Evolutionary conservation across 2,113 vertebrate genomes (phyloP).

Genomic region (Pleuronectes platessa): DNA sequence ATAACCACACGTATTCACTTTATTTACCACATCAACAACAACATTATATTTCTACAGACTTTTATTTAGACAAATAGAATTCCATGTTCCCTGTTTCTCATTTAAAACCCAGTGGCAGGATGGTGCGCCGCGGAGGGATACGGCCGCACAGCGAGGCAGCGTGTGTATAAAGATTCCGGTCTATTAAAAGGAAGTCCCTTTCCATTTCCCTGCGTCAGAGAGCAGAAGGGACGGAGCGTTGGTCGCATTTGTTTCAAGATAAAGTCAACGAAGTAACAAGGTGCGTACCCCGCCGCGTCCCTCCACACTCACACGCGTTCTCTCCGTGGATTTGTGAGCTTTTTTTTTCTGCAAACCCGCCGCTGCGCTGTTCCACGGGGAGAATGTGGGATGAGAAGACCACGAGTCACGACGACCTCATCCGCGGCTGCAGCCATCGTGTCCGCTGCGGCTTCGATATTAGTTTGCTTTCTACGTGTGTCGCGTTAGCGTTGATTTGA

Average conservation of each 20-base stretch:
- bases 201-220: constrained; percentile 79
- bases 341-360: background rate
- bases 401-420: constrained; percentile 35
- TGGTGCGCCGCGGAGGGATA: constrained; percentile 80
- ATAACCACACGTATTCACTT: too few species aligned
- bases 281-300: constrained; percentile 23
- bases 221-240: constrained; percentile 73
- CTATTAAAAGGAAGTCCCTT: constrained; percentile 78
- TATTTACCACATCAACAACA: too few species aligned
- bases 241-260: constrained; percentile 82
- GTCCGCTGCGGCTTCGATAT: too few species aligned
- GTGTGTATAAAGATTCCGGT: constrained; percentile 82
- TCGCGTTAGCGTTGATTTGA: background rate
- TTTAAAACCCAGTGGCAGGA: background rate
- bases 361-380: background rate
- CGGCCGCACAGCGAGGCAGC: constrained; percentile 53
- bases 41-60: too few species aligned
- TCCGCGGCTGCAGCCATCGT: background rate
- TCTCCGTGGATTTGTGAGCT: background rate
- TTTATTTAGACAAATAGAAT: too few species aligned
- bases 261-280: constrained; percentile 79
- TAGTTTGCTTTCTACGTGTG: background rate
- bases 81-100: background rate
- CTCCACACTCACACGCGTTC: fast-evolving
- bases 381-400: background rate